These are phyloP conservation scores for Barnardius zonarius DNA, from an alignment of 2,113 vertebrate species.

Conservation along the genomic window DNA sequence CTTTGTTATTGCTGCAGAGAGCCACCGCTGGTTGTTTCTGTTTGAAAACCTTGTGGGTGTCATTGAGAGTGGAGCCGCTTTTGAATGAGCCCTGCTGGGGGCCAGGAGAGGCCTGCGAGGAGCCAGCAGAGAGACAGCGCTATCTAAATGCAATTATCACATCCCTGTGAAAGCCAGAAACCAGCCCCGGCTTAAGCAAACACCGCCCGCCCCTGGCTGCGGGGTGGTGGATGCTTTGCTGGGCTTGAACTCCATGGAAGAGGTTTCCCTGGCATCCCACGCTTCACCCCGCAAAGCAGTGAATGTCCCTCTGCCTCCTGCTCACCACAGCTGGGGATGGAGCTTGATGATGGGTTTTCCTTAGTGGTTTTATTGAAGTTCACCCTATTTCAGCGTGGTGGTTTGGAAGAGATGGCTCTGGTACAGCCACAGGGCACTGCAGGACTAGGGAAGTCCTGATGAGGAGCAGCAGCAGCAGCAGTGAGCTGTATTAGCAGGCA, in stretches of 20 bases:
- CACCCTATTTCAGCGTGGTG: neutral
- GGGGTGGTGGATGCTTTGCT: conserved; percentile 22
- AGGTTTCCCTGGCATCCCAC: neutral
- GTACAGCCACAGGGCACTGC: neutral
- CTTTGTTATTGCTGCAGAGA: conserved; percentile 73
- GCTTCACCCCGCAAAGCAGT: neutral
- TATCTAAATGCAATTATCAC: conserved; percentile 77
- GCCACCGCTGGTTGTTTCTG: conserved; percentile 62
- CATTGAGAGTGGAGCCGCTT: conserved; percentile 67
- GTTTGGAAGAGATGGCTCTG: neutral
- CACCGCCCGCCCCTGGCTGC: conserved; percentile 56
- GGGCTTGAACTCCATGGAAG: neutral
- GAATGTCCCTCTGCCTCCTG: neutral
- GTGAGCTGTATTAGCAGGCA: neutral
- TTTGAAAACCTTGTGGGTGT: conserved; percentile 61
- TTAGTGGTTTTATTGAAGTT: neutral
- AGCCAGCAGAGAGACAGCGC: conserved; percentile 56
- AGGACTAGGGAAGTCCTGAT: neutral
- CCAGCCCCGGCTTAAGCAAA: conserved; percentile 69
- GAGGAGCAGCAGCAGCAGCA: neutral
- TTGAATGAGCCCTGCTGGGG: conserved; percentile 72
- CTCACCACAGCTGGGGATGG: accelerated
- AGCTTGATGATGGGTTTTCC: neutral
- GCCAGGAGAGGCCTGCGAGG: conserved; percentile 60
- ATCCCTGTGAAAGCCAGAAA: conserved; percentile 72